Evolutionary conservation across 2,888 invertebrate genomes (phyloP).

Genomic region (Drosophila vallismaia): DNA sequence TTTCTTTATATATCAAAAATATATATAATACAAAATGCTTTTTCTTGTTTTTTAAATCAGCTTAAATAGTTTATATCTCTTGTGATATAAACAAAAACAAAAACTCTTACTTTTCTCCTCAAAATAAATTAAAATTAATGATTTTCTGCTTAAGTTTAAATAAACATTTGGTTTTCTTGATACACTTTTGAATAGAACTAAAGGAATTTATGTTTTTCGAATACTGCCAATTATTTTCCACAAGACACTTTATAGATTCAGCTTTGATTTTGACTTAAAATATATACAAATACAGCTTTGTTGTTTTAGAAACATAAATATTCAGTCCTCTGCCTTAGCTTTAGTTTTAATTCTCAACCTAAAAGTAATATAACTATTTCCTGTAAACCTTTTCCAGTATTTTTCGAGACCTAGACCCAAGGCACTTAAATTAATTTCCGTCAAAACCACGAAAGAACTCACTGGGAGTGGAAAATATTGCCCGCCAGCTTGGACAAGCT

Average conservation of each 20-base stretch:
- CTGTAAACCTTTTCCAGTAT: constrained; percentile 1
- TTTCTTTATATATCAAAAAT: neutral
- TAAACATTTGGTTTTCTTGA: neutral
- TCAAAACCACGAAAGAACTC: neutral
- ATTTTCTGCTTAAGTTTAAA: neutral
- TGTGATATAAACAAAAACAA: neutral
- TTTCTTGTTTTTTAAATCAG: neutral
- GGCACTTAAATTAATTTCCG: neutral
- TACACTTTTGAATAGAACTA: no score
- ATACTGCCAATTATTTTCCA: no score
- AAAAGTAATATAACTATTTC: neutral
- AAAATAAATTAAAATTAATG: neutral
- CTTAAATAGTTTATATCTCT: neutral
- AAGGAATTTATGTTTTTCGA: no score
- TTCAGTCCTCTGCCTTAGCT: neutral
- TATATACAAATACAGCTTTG: neutral
- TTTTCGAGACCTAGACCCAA: neutral
- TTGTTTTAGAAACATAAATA: neutral
- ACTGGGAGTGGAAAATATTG: constrained; percentile 31
- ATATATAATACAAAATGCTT: neutral
- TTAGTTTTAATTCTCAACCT: neutral
- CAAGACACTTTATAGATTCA: no score
- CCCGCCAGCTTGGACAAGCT: constrained; percentile 47
- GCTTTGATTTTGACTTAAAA: neutral
- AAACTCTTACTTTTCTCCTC: neutral